phyloP scores from a whole-genome alignment of 92 coral and sea anemone genomes.

The Epizoanthus fatuus region DNA sequence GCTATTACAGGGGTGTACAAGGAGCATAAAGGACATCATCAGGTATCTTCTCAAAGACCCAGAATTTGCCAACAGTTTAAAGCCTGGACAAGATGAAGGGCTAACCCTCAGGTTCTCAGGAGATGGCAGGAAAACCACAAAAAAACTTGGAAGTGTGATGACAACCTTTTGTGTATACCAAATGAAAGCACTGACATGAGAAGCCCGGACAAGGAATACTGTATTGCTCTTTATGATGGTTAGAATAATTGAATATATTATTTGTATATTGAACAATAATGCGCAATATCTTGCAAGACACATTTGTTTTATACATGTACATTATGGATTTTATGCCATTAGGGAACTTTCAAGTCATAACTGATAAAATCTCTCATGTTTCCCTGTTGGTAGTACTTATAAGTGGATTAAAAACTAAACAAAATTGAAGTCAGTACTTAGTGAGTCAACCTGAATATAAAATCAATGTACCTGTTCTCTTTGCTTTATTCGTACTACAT shows the following conservation, averaged over 20 bases:
- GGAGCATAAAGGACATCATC: not conserved
- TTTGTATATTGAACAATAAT: too few relatives aligned
- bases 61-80: not conserved
- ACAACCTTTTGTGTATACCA: not conserved
- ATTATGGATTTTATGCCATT: too few relatives aligned
- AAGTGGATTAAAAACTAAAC: too few relatives aligned
- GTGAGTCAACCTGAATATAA: too few relatives aligned
- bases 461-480: too few relatives aligned
- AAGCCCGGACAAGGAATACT: not conserved
- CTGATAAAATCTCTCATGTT: not conserved
- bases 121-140: not conserved
- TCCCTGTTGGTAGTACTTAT: not conserved
- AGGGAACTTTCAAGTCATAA: too few relatives aligned
- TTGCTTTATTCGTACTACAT: not conserved
- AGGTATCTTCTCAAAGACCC: not conserved
- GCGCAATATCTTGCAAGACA: too few relatives aligned
- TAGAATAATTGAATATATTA: not conserved
- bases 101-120: not conserved
- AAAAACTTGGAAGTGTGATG: not conserved
- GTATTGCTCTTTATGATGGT: not conserved
- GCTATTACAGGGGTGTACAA: not conserved
- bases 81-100: not conserved
- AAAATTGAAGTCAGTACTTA: too few relatives aligned
- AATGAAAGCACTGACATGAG: not conserved
- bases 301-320: too few relatives aligned